Percentiles rank a stretch among this genome's conserved stretches.
These are phyloP conservation scores for Ganaspis brasiliensis DNA, from an alignment of 2,888 invertebrate species.

Conservation along the genomic window DNA sequence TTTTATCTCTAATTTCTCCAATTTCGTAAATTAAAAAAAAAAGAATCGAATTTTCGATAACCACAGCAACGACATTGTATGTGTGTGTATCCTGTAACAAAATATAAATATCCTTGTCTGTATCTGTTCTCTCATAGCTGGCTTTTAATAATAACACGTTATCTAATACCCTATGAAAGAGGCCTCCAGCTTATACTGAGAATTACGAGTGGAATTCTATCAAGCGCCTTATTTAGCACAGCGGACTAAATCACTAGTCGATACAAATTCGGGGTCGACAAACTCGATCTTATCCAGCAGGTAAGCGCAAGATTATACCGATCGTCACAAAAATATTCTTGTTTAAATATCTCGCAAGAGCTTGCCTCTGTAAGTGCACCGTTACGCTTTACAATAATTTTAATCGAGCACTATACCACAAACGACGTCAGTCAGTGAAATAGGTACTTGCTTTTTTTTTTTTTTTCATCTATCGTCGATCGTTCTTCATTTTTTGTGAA, in stretches of 20 bases:
- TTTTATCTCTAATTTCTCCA: slow-evolving; percentile 22
- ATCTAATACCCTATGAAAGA: slow-evolving; percentile 66
- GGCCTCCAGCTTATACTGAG: slow-evolving; percentile 58
- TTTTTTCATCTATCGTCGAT: slow-evolving; percentile 10
- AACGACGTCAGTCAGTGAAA: slow-evolving; percentile 38
- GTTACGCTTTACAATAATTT: slow-evolving; percentile 42
- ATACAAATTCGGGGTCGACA: slow-evolving; percentile 61
- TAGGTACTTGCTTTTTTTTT: too few species aligned
- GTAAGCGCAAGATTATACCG: slow-evolving; percentile 60
- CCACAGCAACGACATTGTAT: slow-evolving; percentile 73
- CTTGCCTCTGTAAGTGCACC: slow-evolving; percentile 57
- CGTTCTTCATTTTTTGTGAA: slow-evolving; percentile 49
- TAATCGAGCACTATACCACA: slow-evolving; percentile 16
- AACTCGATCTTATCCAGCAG: slow-evolving; percentile 50
- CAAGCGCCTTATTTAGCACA: slow-evolving; percentile 46
- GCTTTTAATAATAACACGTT: slow-evolving; percentile 74
- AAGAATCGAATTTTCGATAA: slow-evolving; percentile 64
- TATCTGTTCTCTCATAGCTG: slow-evolving; percentile 73
- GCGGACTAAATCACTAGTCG: slow-evolving; percentile 45
- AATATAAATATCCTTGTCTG: slow-evolving; percentile 80
- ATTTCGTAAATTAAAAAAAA: slow-evolving; percentile 17
- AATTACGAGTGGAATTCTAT: slow-evolving; percentile 63
- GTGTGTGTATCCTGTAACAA: slow-evolving; percentile 78
- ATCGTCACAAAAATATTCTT: slow-evolving; percentile 78
- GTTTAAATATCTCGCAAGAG: slow-evolving; percentile 66